Evolutionary conservation across 2,888 invertebrate species (phyloP).

Genomic region (Pachliopta kotzebuea): DNA sequence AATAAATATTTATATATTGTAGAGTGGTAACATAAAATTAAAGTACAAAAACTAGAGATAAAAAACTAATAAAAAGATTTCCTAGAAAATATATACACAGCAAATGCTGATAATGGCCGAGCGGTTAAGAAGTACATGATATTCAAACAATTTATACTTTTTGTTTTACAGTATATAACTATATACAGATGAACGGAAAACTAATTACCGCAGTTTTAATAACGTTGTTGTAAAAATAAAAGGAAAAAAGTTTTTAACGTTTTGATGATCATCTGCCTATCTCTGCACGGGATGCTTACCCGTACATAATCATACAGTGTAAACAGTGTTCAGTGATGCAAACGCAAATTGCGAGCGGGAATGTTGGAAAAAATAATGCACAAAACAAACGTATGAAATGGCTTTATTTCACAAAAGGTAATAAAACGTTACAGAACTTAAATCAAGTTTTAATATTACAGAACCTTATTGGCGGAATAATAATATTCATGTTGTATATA

Average conservation of each 20-base stretch:
- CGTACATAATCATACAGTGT: background rate
- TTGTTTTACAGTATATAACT: too few species aligned
- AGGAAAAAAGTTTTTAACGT: background rate
- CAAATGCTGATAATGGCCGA: too few species aligned
- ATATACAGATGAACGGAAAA: too few species aligned
- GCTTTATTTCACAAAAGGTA: background rate
- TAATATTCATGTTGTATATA: background rate
- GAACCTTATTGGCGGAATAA: background rate
- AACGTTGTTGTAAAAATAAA: background rate
- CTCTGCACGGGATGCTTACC: background rate
- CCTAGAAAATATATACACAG: too few species aligned
- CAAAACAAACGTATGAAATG: background rate
- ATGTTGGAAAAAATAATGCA: slow-evolving; percentile 1
- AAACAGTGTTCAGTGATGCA: slow-evolving; percentile 3
- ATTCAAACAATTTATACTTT: too few species aligned
- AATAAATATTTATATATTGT: too few species aligned
- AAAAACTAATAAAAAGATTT: too few species aligned
- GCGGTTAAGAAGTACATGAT: too few species aligned
- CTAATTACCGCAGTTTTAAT: background rate
- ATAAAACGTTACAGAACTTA: background rate
- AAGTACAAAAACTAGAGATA: too few species aligned
- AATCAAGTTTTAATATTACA: background rate
- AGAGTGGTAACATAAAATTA: too few species aligned
- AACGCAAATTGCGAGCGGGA: slow-evolving; percentile 2
- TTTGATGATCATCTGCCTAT: background rate